These are phyloP conservation scores for Troilus luridus DNA, from an alignment of 2,888 invertebrate genomes.

Conservation along the genomic window DNA sequence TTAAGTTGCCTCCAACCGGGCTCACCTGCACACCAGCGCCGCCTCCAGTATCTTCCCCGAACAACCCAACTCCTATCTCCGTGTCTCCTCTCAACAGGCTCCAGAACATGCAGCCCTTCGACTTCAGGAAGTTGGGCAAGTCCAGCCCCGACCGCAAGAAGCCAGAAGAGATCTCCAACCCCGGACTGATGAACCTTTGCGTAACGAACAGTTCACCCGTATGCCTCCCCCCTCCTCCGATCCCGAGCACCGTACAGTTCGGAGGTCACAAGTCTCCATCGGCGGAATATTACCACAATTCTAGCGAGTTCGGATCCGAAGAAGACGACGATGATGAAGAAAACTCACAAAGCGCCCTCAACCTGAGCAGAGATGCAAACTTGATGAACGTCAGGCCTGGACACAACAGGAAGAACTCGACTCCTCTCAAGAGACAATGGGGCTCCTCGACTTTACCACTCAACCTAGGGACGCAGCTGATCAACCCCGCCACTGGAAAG, in stretches of 20 bases:
- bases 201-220: slow-evolving; percentile 71
- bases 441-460: slow-evolving; percentile 83
- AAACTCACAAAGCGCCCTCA: slow-evolving; percentile 76
- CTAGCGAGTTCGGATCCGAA: slow-evolving; percentile 73
- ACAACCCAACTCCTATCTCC: slow-evolving; percentile 75
- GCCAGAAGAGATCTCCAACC: slow-evolving; percentile 68
- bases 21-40: slow-evolving; percentile 66
- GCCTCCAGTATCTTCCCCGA: slow-evolving; percentile 73
- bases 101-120: slow-evolving; percentile 96
- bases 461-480: slow-evolving; percentile 89
- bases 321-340: slow-evolving; percentile 76
- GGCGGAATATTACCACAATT: slow-evolving; percentile 70
- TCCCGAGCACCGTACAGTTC: slow-evolving; percentile 68
- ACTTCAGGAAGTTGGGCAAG: slow-evolving; percentile 81
- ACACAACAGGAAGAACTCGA: slow-evolving; percentile 77
- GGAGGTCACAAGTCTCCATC: slow-evolving; percentile 69
- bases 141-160: slow-evolving; percentile 66
- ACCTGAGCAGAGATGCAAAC: slow-evolving; percentile 75
- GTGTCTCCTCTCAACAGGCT: slow-evolving; percentile 88
- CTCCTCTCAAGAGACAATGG: slow-evolving; percentile 82
- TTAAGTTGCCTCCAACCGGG: slow-evolving; percentile 70
- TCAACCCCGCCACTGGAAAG: slow-evolving; percentile 94
- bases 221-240: slow-evolving; percentile 70
- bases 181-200: slow-evolving; percentile 72
- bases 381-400: slow-evolving; percentile 70